Evolutionary conservation across 2,888 invertebrate species (phyloP).

Genomic region (Kuschelorhynchus macadamiae): DNA sequence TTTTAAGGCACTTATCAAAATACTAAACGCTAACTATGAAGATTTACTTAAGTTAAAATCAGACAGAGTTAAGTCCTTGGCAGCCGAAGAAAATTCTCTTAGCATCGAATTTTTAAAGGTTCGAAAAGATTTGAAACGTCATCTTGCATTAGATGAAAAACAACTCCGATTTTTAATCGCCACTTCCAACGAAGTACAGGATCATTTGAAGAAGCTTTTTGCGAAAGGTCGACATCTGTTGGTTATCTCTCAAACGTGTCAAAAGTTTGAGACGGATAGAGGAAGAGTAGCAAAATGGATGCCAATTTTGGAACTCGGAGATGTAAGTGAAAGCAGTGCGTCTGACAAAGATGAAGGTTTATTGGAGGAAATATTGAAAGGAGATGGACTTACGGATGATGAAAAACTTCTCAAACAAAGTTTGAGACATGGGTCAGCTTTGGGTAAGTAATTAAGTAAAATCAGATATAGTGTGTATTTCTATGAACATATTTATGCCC

Average conservation of each 20-base stretch:
- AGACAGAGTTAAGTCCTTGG: constrained; percentile 55
- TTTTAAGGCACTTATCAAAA: constrained; percentile 48
- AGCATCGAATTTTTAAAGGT: constrained; percentile 53
- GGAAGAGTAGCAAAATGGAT: constrained; percentile 65
- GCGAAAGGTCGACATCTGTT: constrained; percentile 72
- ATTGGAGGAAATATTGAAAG: not conserved
- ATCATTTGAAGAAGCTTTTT: constrained; percentile 67
- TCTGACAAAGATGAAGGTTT: not conserved
- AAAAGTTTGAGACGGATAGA: constrained; percentile 72
- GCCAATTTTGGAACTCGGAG: constrained; percentile 27
- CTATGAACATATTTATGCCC: too few relatives aligned
- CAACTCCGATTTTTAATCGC: constrained; percentile 58
- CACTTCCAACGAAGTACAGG: constrained; percentile 67
- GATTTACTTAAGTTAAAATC: constrained; percentile 50
- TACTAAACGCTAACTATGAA: constrained; percentile 55
- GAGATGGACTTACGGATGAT: constrained; percentile 34
- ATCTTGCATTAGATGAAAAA: constrained; percentile 59
- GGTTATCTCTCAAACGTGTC: constrained; percentile 71
- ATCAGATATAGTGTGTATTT: too few relatives aligned
- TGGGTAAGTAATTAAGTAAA: constrained; percentile 27
- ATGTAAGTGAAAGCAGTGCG: not conserved
- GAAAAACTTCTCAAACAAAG: constrained; percentile 34
- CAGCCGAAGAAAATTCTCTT: constrained; percentile 51
- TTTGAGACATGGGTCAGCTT: constrained; percentile 21
- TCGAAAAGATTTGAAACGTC: constrained; percentile 56